A percentile compares a stretch with the other conserved stretches of the same genome.
Evolutionary conservation across 2,113 vertebrate species (phyloP).

Genomic region (Baryphthengus martii): DNA sequence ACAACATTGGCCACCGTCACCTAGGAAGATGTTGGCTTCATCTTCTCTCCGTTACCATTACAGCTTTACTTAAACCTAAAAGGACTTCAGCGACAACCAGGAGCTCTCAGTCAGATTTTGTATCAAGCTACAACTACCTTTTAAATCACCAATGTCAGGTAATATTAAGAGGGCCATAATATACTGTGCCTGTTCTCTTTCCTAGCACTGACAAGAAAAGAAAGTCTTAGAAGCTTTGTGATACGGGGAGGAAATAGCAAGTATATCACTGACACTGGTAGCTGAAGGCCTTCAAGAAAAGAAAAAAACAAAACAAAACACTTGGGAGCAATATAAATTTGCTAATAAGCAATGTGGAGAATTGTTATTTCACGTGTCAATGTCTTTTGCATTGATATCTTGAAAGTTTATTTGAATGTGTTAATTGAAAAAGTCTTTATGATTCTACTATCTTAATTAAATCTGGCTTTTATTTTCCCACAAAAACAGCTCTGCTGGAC

Average conservation of each 20-base stretch:
- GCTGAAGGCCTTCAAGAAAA: background rate
- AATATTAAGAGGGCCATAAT: background rate
- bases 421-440: conserved; percentile 34
- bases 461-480: conserved; percentile 65
- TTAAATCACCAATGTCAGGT: background rate
- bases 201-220: background rate
- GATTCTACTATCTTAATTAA: conserved; percentile 48
- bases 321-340: background rate
- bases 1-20: background rate
- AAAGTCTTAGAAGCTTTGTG: background rate
- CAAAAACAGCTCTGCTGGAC: conserved; percentile 25
- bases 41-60: background rate
- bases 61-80: background rate
- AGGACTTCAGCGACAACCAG: background rate
- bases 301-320: background rate
- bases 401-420: conserved; percentile 47
- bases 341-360: background rate
- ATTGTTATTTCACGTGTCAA: conserved; percentile 26
- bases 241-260: background rate
- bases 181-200: background rate
- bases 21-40: background rate
- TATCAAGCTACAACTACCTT: background rate
- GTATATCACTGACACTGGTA: background rate
- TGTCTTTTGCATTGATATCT: conserved; percentile 52
- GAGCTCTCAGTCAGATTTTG: background rate